Evolutionary conservation across 1,140 invertebrate genomes (phyloP), one percentile per base, ranked within the genome.

Genomic region (Apolygus lucorum): DNA sequence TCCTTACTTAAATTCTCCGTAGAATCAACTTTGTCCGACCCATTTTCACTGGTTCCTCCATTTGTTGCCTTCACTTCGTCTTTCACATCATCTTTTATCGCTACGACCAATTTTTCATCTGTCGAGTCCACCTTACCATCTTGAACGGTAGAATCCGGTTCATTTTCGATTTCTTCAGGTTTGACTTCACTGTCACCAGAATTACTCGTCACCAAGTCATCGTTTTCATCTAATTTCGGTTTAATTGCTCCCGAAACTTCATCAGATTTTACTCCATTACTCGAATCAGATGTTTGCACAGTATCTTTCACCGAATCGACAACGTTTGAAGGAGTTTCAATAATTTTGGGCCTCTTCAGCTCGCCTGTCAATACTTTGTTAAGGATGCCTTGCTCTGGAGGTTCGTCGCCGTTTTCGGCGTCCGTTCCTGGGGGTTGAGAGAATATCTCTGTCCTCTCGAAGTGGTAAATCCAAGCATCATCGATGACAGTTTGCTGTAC

Each of bases 401-500:
- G 4, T 4, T 59, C 54, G 54, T 59, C 54, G 11, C 54, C 54
- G 54, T 11, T 22, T 59, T 59, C 54, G 11, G 22, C 13, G 54
- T 59, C 54, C 8, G 8, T 24, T 4, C 54, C 54, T 14, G 54
- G 54, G 8, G 54, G 8, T 21, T 59, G 54, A 11, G 22, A 14
- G 22, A 59, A 21, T 4, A 59, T 59, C 22, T 59, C 54, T 14
- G 54, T 59, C 54, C 54, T 59, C 22, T 59, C 54, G 54, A 59
- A 59, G 22, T 59, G 54, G 22, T 59, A 59, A 11, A 59, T 14
- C 54, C 54, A 59, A 17, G 54, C 54, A 22, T 59, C 54, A 21
- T 59, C 54, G 11, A 59, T 59, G 54, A 59, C 54, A 59, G 54
- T 59, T 22, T 59, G 54, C 13, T 59, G 54, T 4, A 59, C 54